Evolutionary conservation across 2,888 invertebrate genomes (phyloP).

Genomic region (Lithophane socia): DNA sequence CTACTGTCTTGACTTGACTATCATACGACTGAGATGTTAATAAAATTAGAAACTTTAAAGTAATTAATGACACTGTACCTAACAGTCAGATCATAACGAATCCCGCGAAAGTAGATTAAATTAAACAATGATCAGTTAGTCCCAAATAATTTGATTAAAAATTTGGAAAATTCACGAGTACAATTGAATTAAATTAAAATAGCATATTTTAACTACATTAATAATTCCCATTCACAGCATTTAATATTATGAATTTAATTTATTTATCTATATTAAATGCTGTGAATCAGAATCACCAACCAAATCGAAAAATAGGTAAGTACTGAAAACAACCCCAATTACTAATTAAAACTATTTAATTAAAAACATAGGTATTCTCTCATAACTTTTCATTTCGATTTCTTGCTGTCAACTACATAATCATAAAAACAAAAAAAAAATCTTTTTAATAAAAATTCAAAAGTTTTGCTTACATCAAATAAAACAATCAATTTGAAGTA

Average conservation of each 20-base stretch:
- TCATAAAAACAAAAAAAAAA: neutral
- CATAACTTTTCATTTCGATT: neutral
- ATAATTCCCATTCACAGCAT: neutral
- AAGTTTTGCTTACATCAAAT: slow-evolving; percentile 29
- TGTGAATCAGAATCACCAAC: neutral
- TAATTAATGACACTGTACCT: neutral
- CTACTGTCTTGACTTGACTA: neutral
- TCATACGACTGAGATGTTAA: neutral
- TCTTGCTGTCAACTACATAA: slow-evolving; percentile 7
- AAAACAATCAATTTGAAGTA: slow-evolving; percentile 34
- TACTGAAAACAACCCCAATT: neutral
- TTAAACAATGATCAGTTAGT: too few species aligned
- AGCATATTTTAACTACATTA: neutral
- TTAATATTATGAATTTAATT: neutral
- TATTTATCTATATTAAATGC: too few species aligned
- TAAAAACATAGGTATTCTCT: neutral
- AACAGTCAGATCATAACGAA: neutral
- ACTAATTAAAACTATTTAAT: neutral
- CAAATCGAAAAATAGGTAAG: neutral
- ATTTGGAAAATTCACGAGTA: neutral
- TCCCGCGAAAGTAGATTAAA: neutral
- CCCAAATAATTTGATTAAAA: too few species aligned
- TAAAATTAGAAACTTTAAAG: neutral
- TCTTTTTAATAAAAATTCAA: neutral
- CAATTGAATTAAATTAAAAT: neutral